A percentile compares a stretch with the other conserved stretches of the same genome.
Conservation (phyloP, 2,113 vertebrate genomes). For the Xyrauchen texanus region DNA sequence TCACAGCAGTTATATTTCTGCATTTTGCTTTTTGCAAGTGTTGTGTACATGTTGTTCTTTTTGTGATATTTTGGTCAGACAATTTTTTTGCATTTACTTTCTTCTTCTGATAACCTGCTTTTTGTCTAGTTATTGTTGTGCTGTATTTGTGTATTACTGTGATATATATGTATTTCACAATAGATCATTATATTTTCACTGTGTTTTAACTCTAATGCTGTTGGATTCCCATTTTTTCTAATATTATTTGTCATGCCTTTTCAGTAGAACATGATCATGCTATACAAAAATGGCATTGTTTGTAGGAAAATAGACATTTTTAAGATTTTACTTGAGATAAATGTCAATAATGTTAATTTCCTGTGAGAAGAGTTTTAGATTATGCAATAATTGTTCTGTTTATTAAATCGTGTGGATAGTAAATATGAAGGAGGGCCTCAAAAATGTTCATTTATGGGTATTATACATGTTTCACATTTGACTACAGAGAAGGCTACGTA, state of each 20-base stretch:
- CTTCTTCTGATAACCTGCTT: not conserved
- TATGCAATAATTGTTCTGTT: slow-evolving; percentile 1
- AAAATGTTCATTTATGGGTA: no score
- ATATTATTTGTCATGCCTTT: slow-evolving; percentile 25
- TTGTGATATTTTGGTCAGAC: not conserved
- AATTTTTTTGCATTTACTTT: not conserved
- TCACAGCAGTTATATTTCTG: not conserved
- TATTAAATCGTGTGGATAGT: not conserved
- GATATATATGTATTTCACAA: not conserved
- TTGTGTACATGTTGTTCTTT: not conserved
- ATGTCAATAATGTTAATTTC: not conserved
- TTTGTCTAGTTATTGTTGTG: slow-evolving; percentile 16
- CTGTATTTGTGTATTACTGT: slow-evolving; percentile 12
- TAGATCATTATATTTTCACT: not conserved
- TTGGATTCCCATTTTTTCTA: slow-evolving; percentile 16
- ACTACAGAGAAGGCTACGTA: not conserved
- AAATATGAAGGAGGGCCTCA: not conserved
- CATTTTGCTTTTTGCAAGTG: not conserved
- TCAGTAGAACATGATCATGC: not conserved
- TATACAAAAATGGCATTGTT: not conserved
- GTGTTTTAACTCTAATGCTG: not conserved
- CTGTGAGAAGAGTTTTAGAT: not conserved
- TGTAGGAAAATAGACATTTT: slow-evolving; percentile 12
- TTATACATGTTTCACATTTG: not conserved
- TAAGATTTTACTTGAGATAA: not conserved